These are phyloP conservation scores for Eupristina koningsbergeri DNA, from an alignment of 1,140 invertebrate species.

Conservation along the genomic window DNA sequence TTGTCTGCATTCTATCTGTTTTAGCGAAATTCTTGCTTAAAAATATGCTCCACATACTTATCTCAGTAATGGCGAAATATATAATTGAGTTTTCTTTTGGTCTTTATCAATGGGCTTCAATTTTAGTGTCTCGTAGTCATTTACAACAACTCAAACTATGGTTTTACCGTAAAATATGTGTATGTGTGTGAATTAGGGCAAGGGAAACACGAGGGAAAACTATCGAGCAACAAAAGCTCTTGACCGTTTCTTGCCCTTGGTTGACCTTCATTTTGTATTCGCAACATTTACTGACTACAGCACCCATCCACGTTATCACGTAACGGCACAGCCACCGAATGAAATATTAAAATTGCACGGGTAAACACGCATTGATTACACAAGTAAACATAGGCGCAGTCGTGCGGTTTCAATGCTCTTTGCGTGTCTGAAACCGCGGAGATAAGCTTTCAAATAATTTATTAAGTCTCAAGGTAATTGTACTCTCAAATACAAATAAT, in stretches of 20 bases:
- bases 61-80: not conserved
- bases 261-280: not conserved
- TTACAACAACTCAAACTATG: not conserved
- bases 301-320: not conserved
- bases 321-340: not conserved
- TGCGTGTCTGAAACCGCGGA: too few relatives aligned
- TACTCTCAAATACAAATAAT: too few relatives aligned
- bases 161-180: not conserved
- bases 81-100: not conserved
- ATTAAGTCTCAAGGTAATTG: too few relatives aligned
- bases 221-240: not conserved
- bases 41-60: not conserved
- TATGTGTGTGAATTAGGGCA: not conserved
- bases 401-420: not conserved
- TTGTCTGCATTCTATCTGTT: not conserved
- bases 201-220: not conserved
- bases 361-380: not conserved
- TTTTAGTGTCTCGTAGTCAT: not conserved
- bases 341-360: not conserved
- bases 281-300: not conserved
- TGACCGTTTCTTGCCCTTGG: slow-evolving; percentile 31
- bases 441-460: too few relatives aligned
- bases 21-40: not conserved
- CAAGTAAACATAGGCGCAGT: not conserved
- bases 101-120: not conserved